Evolutionary conservation across 2,797 vertebrate genomes (phyloP).

Genomic region (Protonibea diacanthus): DNA sequence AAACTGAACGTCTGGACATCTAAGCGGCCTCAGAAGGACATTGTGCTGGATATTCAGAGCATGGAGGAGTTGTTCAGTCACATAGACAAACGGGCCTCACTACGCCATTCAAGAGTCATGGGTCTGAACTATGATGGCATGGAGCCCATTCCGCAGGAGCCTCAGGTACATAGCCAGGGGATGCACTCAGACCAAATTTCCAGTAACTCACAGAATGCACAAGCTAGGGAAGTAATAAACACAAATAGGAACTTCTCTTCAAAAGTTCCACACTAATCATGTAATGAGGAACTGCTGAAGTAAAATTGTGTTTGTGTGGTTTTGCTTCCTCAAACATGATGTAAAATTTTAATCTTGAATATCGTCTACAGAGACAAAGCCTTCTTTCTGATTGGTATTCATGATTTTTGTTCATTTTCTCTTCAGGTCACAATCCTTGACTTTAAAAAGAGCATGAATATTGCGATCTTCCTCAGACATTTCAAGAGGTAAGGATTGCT

Average conservation of each 20-base stretch:
- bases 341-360: neutral
- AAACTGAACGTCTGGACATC: slow-evolving; percentile 87
- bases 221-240: slow-evolving; percentile 49
- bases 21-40: slow-evolving; percentile 71
- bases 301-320: neutral
- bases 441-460: slow-evolving; percentile 89
- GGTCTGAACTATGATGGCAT: slow-evolving; percentile 55
- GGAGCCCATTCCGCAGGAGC: slow-evolving; percentile 48
- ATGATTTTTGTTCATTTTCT: slow-evolving; percentile 14
- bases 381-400: neutral
- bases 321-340: slow-evolving; percentile 42
- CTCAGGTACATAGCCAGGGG: slow-evolving; percentile 67
- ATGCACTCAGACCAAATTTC: neutral
- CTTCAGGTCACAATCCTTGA: slow-evolving; percentile 86
- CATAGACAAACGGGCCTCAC: slow-evolving; percentile 64
- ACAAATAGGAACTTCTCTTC: slow-evolving; percentile 48
- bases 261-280: slow-evolving; percentile 22
- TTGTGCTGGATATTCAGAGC: slow-evolving; percentile 83
- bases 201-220: neutral
- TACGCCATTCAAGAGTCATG: slow-evolving; percentile 37
- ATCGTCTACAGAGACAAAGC: neutral
- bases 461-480: slow-evolving; percentile 89
- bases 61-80: slow-evolving; percentile 90
- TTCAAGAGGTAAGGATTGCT: slow-evolving; percentile 86
- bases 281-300: slow-evolving; percentile 48